Base-by-base conservation (phyloP, 2,113 vertebrate species). In the Apteryx owenii region DNA sequence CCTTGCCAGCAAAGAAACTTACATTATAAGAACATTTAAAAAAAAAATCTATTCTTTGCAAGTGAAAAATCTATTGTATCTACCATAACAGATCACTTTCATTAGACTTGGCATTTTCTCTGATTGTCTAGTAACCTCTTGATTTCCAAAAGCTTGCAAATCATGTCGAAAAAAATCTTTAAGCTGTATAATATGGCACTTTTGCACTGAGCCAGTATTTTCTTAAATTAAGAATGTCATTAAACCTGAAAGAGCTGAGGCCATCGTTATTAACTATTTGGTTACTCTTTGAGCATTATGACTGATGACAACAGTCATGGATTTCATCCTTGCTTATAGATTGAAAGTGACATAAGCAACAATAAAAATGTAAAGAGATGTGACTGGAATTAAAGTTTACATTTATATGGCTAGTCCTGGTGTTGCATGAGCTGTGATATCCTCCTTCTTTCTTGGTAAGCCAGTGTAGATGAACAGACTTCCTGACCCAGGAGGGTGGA, bases 271-370 rank as follows among this genome's bases (percentile, higher is more conserved):
- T 86, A 94, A 51, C 77, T 95, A 1, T 85, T 88, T 90, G 53
- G 31, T 94, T 97, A 83, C 40, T 83, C 38, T 88, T 90, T 62
- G 38, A 94, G 48, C 60, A 40, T 95, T 81, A 48, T 9, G 42
- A 82, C 53, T 92, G n/a, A 40, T 86, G 40, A 82, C 78, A 56
- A 1, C 1, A 3, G 70, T n/a, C 82, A 58, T 69, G 71, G 88
- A 91, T 97, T 98, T 69, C 29, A 60, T 73, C 82, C 40, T 90
- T 71, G 42, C 88, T 96, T 93, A 60, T 80, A 94, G 83, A 73
- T 76, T 53, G 22, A 70, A 79, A 70, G 19, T 56, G 38, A 50
- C 23, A 56, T 15, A 64, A 42, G 9, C 46, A 89, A 18, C 4
- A 36, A 28, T 11, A 66, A 64, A 90, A 89, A 51, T 7, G 15